Percentiles rank a stretch among this genome's conserved stretches.
Evolutionary conservation across 2,888 invertebrate species (phyloP).

Genomic region (Agapetus fuscipes): DNA sequence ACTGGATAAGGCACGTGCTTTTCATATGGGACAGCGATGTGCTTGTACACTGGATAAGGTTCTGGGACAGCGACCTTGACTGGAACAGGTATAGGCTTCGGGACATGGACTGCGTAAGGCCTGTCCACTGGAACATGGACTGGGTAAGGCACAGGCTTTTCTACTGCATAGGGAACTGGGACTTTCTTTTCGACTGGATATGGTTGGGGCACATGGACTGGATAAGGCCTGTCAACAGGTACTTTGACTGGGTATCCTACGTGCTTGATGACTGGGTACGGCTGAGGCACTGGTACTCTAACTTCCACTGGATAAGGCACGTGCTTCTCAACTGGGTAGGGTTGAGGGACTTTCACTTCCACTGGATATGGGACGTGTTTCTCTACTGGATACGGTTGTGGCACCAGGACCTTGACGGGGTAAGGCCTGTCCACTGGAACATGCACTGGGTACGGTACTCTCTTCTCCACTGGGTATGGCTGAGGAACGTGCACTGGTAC

Average conservation of each 20-base stretch:
- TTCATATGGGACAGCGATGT: constrained; percentile 51
- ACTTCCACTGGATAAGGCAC: constrained; percentile 63
- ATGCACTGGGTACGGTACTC: constrained; percentile 58
- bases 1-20: constrained; percentile 54
- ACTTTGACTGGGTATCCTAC: constrained; percentile 58
- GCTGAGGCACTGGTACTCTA: constrained; percentile 66
- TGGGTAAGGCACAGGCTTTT: constrained; percentile 52
- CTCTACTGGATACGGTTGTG: constrained; percentile 72
- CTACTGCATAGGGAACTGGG: constrained; percentile 51
- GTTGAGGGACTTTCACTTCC: constrained; percentile 63
- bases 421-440: constrained; percentile 69
- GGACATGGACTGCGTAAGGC: constrained; percentile 47
- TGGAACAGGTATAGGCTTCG: constrained; percentile 43
- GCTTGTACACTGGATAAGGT: constrained; percentile 57
- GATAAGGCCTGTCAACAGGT: constrained; percentile 59
- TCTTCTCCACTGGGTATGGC: constrained; percentile 71
- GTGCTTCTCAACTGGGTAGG: constrained; percentile 69
- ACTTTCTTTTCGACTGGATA: constrained; percentile 53
- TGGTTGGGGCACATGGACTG: constrained; percentile 55
- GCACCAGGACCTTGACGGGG: constrained; percentile 69
- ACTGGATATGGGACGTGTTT: constrained; percentile 66
- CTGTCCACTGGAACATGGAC: constrained; percentile 55
- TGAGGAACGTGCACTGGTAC: constrained; percentile 68
- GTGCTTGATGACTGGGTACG: constrained; percentile 59
- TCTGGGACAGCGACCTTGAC: constrained; percentile 50